phyloP scores from a whole-genome alignment of 2,797 vertebrate genomes.

The Protosalanx chinensis region DNA sequence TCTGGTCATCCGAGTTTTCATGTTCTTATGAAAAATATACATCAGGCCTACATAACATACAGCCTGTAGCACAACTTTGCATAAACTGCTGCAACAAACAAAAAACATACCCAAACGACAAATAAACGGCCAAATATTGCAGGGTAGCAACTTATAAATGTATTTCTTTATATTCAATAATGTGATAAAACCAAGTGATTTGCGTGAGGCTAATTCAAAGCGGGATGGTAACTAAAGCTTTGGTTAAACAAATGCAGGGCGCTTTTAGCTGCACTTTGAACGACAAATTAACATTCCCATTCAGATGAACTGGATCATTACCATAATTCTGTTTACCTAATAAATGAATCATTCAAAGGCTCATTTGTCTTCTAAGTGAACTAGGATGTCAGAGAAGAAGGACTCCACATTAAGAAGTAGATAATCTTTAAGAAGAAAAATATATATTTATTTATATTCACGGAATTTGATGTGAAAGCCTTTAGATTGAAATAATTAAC shows the following conservation, averaged over 20 bases:
- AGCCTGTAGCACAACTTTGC: too few relatives aligned
- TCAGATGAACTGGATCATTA: constrained; percentile 41
- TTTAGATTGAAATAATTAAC: background rate
- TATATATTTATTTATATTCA: background rate
- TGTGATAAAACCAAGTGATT: constrained; percentile 8
- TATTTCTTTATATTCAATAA: constrained; percentile 9
- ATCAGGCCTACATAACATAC: too few relatives aligned
- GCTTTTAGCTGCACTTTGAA: constrained; percentile 36
- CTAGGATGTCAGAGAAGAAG: background rate
- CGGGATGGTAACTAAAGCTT: constrained; percentile 26
- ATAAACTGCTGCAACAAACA: too few relatives aligned
- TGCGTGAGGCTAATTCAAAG: constrained; percentile 21
- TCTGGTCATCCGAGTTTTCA: background rate
- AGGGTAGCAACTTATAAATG: background rate
- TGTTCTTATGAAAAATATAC: background rate
- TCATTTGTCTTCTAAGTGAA: constrained; percentile 15
- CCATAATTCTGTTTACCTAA: constrained; percentile 50
- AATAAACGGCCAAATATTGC: background rate
- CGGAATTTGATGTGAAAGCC: background rate
- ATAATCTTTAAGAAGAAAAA: background rate
- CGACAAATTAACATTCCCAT: constrained; percentile 46
- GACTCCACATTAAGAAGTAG: background rate
- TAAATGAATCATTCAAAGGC: constrained; percentile 11
- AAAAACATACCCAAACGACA: background rate
- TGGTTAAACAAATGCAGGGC: constrained; percentile 30